A percentile compares a stretch with the other conserved stretches of the same genome.
Conservation (phyloP, 2,113 vertebrate species). For the Bubalus kerabau region DNA sequence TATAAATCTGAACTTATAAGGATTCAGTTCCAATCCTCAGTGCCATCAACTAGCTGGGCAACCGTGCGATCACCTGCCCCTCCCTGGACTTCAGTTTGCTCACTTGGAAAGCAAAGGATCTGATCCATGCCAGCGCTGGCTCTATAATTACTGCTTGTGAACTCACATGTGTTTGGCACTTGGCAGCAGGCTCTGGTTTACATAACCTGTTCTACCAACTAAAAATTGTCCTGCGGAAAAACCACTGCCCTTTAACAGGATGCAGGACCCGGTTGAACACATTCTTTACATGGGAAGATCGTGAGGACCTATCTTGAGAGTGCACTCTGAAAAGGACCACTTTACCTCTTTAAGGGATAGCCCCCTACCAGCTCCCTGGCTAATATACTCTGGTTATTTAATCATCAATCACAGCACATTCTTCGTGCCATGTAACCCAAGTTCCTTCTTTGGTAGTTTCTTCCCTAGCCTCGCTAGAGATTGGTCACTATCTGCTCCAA, state of each 20-base stretch:
- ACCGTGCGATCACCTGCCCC: neutral
- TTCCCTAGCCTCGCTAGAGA: neutral
- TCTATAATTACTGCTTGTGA: neutral
- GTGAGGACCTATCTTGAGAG: neutral
- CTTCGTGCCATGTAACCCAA: neutral
- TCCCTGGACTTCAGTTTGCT: neutral
- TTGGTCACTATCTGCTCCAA: neutral
- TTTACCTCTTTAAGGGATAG: neutral
- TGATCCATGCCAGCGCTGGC: neutral
- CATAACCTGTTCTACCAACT: conserved; percentile 38
- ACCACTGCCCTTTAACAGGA: neutral
- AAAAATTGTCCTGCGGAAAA: neutral
- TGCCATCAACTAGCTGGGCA: neutral
- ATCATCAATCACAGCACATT: neutral
- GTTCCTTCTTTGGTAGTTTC: neutral
- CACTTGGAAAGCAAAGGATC: neutral
- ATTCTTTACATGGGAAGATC: neutral
- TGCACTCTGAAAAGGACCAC: neutral
- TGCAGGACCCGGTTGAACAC: neutral
- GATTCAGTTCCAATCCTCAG: neutral
- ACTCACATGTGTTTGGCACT: neutral
- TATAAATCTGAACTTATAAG: neutral
- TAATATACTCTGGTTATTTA: neutral
- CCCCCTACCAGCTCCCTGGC: neutral
- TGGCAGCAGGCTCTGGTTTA: conserved; percentile 4